A percentile compares a stretch with the other conserved stretches of the same genome.
phyloP scores from a whole-genome alignment of 2,888 invertebrate genomes.

The Hoplodrina ambigua region DNA sequence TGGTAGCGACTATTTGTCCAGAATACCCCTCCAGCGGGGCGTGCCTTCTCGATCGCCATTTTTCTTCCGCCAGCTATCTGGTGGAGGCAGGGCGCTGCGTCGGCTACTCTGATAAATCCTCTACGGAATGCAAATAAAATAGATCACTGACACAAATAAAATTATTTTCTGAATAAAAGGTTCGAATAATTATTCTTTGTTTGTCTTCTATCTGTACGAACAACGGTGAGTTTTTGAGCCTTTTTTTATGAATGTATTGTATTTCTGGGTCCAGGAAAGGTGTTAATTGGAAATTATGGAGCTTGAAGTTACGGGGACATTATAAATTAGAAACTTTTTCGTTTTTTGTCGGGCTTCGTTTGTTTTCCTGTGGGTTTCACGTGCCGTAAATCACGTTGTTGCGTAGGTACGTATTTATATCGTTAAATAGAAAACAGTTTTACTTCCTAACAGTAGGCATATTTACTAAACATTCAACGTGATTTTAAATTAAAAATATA shows the following conservation, averaged over 20 bases:
- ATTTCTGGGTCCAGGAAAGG: constrained; percentile 25
- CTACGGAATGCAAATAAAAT: constrained; percentile 75
- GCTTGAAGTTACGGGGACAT: constrained; percentile 46
- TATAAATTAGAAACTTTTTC: constrained; percentile 44
- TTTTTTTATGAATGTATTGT: constrained; percentile 33
- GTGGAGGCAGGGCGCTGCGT: constrained; percentile 74
- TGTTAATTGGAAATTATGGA: constrained; percentile 56
- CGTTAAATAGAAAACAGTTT: constrained; percentile 1
- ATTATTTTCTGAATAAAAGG: constrained; percentile 54
- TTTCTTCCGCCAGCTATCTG: constrained; percentile 76
- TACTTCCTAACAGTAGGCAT: too few species aligned
- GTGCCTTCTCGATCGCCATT: constrained; percentile 74
- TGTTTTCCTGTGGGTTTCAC: constrained; percentile 20
- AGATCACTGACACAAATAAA: constrained; percentile 58
- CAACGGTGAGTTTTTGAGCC: constrained; percentile 1
- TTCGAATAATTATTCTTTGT: constrained; percentile 48
- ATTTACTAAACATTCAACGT: too few species aligned
- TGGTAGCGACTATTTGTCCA: constrained; percentile 48
- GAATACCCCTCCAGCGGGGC: constrained; percentile 60
- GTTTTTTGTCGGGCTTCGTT: constrained; percentile 40
- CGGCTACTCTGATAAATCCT: constrained; percentile 76
- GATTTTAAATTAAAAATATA: too few species aligned
- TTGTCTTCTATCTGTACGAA: constrained; percentile 5
- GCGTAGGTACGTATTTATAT: not conserved
- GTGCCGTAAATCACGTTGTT: constrained; percentile 19